Evolutionary conservation across 2,797 vertebrate genomes (phyloP).

Genomic region (Todus mexicanus): DNA sequence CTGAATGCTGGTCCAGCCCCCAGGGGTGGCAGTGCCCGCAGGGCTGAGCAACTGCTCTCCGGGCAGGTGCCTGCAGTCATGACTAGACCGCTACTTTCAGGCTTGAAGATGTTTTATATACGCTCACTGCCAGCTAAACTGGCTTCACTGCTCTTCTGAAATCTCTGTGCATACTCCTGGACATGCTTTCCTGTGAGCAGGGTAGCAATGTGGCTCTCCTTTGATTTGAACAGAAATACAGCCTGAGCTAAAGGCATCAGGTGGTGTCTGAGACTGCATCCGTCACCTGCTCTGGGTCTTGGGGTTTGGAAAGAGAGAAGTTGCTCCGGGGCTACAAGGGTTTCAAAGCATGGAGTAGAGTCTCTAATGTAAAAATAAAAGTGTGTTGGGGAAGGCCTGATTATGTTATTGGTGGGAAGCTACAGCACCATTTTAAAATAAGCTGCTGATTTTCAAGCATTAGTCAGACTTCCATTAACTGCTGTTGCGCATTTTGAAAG

Average conservation of each 20-base stretch:
- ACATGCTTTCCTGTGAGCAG: not conserved
- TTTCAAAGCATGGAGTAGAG: not conserved
- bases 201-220: not conserved
- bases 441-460: constrained; percentile 19
- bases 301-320: not conserved
- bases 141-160: not conserved
- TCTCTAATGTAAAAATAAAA: not conserved
- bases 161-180: not conserved
- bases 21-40: not conserved
- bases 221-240: not conserved
- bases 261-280: not conserved
- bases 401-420: constrained; percentile 18
- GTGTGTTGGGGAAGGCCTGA: not conserved
- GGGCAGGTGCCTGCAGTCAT: not conserved
- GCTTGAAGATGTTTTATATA: rapidly evolving
- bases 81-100: not conserved
- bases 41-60: not conserved
- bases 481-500: constrained; percentile 11
- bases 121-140: not conserved
- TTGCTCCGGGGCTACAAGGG: not conserved
- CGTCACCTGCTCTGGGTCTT: not conserved
- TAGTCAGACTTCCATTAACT: constrained; percentile 57
- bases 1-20: rapidly evolving
- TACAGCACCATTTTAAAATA: not conserved
- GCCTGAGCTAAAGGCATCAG: not conserved